phyloP scores from a whole-genome alignment of 1,140 invertebrate species.

The Leptinotarsa undecemlineata region DNA sequence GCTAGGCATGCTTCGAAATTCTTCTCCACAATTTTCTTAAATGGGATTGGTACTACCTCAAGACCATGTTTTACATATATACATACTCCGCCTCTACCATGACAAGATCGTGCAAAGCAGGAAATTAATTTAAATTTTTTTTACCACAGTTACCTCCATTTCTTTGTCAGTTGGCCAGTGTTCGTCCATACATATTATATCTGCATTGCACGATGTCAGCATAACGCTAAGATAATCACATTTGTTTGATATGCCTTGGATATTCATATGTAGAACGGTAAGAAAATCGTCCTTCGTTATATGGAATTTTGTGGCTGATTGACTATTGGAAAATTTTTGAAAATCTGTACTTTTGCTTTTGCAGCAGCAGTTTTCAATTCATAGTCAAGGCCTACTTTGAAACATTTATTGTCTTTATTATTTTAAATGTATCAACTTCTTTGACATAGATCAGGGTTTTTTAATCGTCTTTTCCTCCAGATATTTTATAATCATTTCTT shows the following conservation, averaged over 20 bases:
- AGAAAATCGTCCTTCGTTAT: background rate
- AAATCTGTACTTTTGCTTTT: background rate
- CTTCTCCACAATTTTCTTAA: background rate
- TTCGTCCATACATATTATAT: conserved; percentile 10
- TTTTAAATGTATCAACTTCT: conserved; percentile 3
- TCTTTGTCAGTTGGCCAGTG: conserved; percentile 9
- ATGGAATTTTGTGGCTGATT: background rate
- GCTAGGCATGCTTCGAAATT: conserved; percentile 8
- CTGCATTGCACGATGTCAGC: background rate
- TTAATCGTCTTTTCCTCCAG: background rate
- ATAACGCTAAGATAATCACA: background rate
- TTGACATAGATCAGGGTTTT: background rate
- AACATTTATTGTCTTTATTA: conserved; percentile 9
- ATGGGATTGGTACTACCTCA: background rate
- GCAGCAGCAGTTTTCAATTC: background rate
- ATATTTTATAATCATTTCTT: conserved; percentile 2
- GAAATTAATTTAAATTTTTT: conserved; percentile 4
- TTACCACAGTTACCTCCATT: conserved; percentile 8
- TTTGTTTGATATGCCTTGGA: conserved; percentile 10
- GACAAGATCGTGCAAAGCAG: conserved; percentile 1
- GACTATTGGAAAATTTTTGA: background rate
- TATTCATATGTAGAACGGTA: conserved; percentile 4
- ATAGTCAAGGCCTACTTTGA: background rate
- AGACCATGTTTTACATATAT: conserved; percentile 18
- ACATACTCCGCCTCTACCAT: conserved; percentile 19